Base-by-base conservation (phyloP, 2,888 invertebrate species). In the Caenorhabditis sinica region DNA sequence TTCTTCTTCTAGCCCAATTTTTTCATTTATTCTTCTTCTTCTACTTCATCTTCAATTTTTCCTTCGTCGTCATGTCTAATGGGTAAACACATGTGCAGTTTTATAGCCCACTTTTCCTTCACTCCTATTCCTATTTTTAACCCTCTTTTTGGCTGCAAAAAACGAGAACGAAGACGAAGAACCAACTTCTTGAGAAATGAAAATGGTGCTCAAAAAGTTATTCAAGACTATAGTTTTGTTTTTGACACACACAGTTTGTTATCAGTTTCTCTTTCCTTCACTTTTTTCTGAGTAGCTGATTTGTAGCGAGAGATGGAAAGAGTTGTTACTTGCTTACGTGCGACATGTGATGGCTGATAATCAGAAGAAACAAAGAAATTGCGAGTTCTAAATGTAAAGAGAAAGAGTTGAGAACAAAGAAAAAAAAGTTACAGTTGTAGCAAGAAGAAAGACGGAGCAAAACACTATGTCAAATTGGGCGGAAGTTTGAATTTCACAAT, bases 1-100 rank as follows among this genome's bases (percentile, higher is more conserved):
- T n/a, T 28, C 56, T 65, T 65, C 40, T 17, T 23, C 9, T n/a
- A 13, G 28, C 56, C 25, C 6, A 28, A 1, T 49, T 69, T 40
- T 36, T 69, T 69, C 53, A 36, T 53, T 53, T 69, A 30, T 45
- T 45, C 65, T 69, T 56, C 33, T 56, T 45, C 36, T 40, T 40
- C 36, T 63, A 28, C 65, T 25, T 23, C 45, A 20, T 49, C 60
- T 72, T 72, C 58, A 25, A 61, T 36, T 51, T 63, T 30, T 73
- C 45, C 17, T 33, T 72, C 23, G 28, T 58, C 49, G 60, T 49
- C 49, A 43, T 65, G 66, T 63, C 56, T 66, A 75, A 75, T 58
- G 76, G 76, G 76, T 68, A 76, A 76, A 76, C 76, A 76, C 60
- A 61, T 76, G 73, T 63, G 72, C 65, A 65, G 40, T 66, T 76